Evolutionary conservation across 1,140 invertebrate species (phyloP), one percentile per base, ranked within the genome.

Genomic region (Drosophila navojoa): DNA sequence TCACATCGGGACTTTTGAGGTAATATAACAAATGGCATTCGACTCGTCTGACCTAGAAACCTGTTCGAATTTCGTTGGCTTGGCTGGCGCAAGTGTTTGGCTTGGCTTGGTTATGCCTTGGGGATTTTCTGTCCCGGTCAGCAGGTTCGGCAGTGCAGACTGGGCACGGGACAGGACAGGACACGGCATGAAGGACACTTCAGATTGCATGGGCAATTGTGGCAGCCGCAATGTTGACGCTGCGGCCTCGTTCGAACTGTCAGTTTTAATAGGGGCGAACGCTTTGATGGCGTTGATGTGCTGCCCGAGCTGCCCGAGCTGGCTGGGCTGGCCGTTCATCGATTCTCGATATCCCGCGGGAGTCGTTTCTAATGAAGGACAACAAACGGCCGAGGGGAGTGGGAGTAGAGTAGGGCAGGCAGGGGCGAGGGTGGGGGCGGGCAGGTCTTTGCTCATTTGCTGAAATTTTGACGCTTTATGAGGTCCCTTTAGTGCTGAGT

Each of bases 401-500:
- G 16, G 35, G 55, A 35, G 15, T 29, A 2, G 13, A 19, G 40
- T 9, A 27, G 38, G 3, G 25, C 16, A 5, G 16, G 25, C 10
- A n/a, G 50, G 19, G 19, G 45, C 7, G 53, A 60, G 25, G 22
- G 60, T 3, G 2, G 29, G 19, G 19, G 19, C 19, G 19, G 11
- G 60, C 22, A 40, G 57, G 27, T 22, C 62, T 68, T 52, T 71
- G 85, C 77, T 89, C 79, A 89, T 89, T 89, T 89, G 84, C 53
- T 42, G 84, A 73, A 84, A 85, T 80, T 87, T 89, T 89, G 84
- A 84, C 84, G 84, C 84, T 89, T 89, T 89, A 89, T 89, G 84
- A 89, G 79, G 84, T 89, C 84, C 84, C 84, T 89, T 89, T 89
- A 89, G 84, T 89, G 84, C 84, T 89, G 84, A 89, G 77, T 89